phyloP scores from a whole-genome alignment of 2,113 vertebrate genomes.

The Procavia capensis region DNA sequence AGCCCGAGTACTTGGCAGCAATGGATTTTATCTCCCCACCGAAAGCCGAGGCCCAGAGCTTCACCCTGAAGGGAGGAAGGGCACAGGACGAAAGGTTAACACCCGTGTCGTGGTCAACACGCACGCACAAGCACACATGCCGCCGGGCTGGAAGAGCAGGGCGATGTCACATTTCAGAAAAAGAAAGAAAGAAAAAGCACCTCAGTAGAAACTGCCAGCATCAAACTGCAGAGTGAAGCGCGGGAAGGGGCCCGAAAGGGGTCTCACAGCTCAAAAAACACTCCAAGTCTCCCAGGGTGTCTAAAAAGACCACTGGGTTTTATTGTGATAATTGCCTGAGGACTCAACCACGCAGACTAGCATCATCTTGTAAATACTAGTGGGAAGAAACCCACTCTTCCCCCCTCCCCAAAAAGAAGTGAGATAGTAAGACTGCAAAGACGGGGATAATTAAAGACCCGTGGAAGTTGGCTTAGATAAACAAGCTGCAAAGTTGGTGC shows the following conservation, averaged over 20 bases:
- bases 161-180: neutral
- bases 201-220: conserved; percentile 61
- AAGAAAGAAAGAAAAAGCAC: conserved; percentile 39
- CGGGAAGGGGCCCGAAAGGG: conserved; percentile 62
- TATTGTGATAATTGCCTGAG: neutral
- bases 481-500: conserved; percentile 74
- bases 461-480: conserved; percentile 70
- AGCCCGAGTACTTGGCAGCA: conserved; percentile 98
- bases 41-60: conserved; percentile 99
- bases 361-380: neutral
- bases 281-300: conserved; percentile 33
- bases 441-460: conserved; percentile 39
- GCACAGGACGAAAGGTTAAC: conserved; percentile 82
- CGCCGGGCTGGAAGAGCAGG: conserved; percentile 69
- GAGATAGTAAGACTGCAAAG: neutral
- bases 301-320: neutral
- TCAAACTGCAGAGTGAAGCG: conserved; percentile 69
- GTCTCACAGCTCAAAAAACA: conserved; percentile 58
- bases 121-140: conserved; percentile 67
- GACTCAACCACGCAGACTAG: neutral
- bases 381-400: neutral
- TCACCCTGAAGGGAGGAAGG: conserved; percentile 89
- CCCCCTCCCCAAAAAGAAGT: conserved; percentile 41
- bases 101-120: conserved; percentile 75
- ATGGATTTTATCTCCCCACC: conserved; percentile 99